Evolutionary conservation across 2,797 vertebrate genomes (phyloP), one percentile per base, ranked within the genome.

Genomic region (Chelonia mydas): DNA sequence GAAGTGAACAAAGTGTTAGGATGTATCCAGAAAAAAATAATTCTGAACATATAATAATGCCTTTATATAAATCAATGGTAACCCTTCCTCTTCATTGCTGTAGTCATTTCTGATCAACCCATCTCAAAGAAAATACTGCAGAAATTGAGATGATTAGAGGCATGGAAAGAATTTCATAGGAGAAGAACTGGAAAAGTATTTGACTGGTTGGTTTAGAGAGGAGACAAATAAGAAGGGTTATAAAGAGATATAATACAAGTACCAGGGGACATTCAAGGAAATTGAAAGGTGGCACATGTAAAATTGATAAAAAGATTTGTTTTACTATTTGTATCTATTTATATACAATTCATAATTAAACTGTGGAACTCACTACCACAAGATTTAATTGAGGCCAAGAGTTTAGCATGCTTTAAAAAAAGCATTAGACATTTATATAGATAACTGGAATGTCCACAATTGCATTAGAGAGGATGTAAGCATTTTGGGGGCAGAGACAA

Each of bases 381-480:
- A 59, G 51, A 47, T 15, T 1, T 27, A 83, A 77, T 31, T 77
- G 45, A 77, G 45, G 45, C 45, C 27, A 77, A 76, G 41, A 28
- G 10, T 25, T 13, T 76, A 47, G 6, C 25, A 76, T 86, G 79
- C 31, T 28, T 72, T 84, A 84, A 80, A 59, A 27, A 89, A 28
- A 37, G 13, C 53, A 17, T 90, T 31, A 8, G 80, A 88, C 81
- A 33, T 47, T 4, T 57, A 94, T 88, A 65, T 41, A 84, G 81
- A 55, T 11, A 37, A 23, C 2, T 19, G 33, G 54, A 88, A 78
- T 82, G 51, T 65, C 85, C 0, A 91, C 0, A 91, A 76, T 78
- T 77, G 25, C 45, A 77, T 49, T 49, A 47, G 45, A 31, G 31
- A 77, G 27, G 28, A 49, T 72, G 37, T 6, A 77, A 47, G 15